Conservation (phyloP, 2,888 invertebrate species). For the Nomada ruficornis region DNA sequence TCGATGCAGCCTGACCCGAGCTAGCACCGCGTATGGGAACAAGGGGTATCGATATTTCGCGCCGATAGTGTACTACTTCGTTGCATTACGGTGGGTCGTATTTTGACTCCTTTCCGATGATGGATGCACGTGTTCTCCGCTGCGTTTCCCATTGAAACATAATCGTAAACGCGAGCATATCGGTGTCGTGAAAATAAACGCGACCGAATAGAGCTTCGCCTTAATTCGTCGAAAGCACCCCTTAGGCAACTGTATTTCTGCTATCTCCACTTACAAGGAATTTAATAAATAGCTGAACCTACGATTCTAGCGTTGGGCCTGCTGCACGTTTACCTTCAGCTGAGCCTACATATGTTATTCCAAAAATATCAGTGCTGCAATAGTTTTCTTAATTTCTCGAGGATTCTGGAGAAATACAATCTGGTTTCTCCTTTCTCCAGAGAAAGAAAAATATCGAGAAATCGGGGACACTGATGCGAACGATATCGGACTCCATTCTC, state of each 20-base stretch:
- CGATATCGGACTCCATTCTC: too few relatives aligned
- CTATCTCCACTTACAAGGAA: slow-evolving; percentile 40
- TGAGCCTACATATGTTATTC: not conserved
- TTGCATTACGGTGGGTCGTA: not conserved
- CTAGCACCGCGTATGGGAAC: slow-evolving; percentile 4
- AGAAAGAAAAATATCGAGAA: too few relatives aligned
- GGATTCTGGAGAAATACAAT: too few relatives aligned
- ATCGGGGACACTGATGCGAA: too few relatives aligned
- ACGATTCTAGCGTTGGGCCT: slow-evolving; percentile 32
- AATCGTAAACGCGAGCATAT: not conserved
- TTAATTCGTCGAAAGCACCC: not conserved
- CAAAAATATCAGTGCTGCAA: too few relatives aligned
- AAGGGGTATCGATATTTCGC: slow-evolving; percentile 12
- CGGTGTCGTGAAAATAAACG: not conserved
- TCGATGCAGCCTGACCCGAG: slow-evolving; percentile 47
- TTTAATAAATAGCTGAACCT: slow-evolving; percentile 43
- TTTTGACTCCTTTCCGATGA: not conserved
- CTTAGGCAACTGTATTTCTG: slow-evolving; percentile 18
- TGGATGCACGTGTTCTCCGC: not conserved
- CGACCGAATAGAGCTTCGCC: not conserved
- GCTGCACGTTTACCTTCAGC: not conserved
- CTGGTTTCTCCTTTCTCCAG: too few relatives aligned
- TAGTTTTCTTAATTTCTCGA: too few relatives aligned
- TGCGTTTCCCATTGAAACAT: not conserved
- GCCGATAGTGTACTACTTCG: not conserved